These are phyloP conservation scores for Eublepharis macularius DNA, from an alignment of 2,113 vertebrate genomes.

Conservation along the genomic window DNA sequence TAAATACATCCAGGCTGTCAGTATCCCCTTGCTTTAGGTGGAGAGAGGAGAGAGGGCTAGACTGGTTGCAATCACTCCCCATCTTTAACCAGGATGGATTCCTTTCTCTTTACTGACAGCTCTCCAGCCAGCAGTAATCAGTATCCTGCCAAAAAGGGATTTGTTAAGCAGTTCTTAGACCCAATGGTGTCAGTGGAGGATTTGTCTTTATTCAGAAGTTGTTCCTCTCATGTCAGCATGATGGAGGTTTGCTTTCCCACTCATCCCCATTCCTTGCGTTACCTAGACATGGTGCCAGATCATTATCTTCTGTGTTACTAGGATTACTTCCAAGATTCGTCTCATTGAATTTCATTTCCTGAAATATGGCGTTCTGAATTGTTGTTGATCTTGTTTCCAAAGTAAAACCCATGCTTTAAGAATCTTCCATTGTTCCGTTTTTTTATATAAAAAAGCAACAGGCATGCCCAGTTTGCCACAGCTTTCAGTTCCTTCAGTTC, in stretches of 20 bases:
- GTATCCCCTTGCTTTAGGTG: slow-evolving; percentile 28
- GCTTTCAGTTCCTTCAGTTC: too few relatives aligned
- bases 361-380: too few relatives aligned
- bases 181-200: neutral
- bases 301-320: too few relatives aligned
- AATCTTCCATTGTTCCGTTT: too few relatives aligned
- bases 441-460: too few relatives aligned
- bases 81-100: slow-evolving; percentile 40
- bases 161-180: slow-evolving; percentile 12
- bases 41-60: slow-evolving; percentile 30
- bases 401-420: too few relatives aligned
- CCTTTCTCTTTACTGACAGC: slow-evolving; percentile 31
- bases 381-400: too few relatives aligned
- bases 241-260: neutral
- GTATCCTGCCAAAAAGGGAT: neutral
- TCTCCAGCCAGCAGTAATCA: slow-evolving; percentile 45
- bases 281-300: neutral
- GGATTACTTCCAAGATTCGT: too few relatives aligned
- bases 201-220: neutral
- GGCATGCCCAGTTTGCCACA: too few relatives aligned
- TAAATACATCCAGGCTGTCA: slow-evolving; percentile 64
- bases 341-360: too few relatives aligned
- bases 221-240: slow-evolving; percentile 11
- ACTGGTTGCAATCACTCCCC: slow-evolving; percentile 38
- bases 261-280: slow-evolving; percentile 1